Conservation (phyloP, 2,888 invertebrate genomes). For the Chaitophorus viminalis region DNA sequence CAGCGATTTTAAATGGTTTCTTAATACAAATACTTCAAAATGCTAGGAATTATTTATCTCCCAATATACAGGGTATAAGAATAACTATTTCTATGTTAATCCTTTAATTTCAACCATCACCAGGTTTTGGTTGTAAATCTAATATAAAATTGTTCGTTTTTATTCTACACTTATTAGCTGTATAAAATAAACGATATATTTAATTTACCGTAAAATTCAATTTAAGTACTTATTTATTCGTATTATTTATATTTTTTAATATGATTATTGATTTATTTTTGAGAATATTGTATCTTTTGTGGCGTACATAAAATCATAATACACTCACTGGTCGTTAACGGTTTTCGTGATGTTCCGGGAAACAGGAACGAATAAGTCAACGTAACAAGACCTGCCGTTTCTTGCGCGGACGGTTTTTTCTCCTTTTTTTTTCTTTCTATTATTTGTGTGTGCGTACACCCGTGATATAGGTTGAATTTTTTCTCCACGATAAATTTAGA, state of each 20-base stretch:
- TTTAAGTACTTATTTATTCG: neutral
- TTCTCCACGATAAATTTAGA: constrained; percentile 7
- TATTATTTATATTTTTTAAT: neutral
- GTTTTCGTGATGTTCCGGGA: neutral
- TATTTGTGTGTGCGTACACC: neutral
- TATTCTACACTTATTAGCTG: neutral
- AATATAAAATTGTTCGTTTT: neutral
- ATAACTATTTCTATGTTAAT: no score
- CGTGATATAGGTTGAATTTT: neutral
- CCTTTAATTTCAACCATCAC: no score
- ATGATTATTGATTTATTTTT: neutral
- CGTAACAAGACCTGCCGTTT: neutral
- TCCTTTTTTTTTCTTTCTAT: neutral
- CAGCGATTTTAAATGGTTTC: no score
- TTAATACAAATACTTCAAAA: no score
- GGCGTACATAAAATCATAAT: no score
- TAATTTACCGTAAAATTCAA: neutral
- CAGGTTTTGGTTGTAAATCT: no score
- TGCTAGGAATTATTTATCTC: no score
- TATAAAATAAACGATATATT: no score
- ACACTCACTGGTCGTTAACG: neutral
- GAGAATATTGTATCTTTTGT: no score
- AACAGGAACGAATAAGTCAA: neutral
- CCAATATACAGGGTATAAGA: no score
- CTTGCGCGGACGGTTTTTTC: neutral